Evolutionary conservation across 2,888 invertebrate species (phyloP), one percentile per base, ranked within the genome.

Genomic region (Carabus problematicus): DNA sequence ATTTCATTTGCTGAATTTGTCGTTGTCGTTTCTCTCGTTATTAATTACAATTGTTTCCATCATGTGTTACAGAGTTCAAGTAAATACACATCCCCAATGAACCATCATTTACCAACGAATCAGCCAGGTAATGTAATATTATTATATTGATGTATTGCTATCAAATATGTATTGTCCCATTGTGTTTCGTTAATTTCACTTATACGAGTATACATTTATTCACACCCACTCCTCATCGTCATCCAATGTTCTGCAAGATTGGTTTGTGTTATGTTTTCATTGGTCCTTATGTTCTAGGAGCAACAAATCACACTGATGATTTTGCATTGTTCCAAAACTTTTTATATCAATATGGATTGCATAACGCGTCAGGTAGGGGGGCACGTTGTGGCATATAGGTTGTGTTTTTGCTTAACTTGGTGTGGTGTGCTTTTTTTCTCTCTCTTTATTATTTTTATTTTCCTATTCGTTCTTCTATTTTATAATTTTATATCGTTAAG

Each of bases 321-420:
- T 70, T 72, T 63, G 70, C 70, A 61, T 64, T 70, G 67, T 72
- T 72, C 60, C 70, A 70, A 69, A 72, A 72, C 68, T 70, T 72
- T 64, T 63, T 72, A 43, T 72, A 70, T 70, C 70, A 72, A 19
- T 72, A 69, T 59, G 60, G 64, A 64, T 70, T 70, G 43, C 68
- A 70, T 64, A 72, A 70, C 62, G 54, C 62, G 47, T 64, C 70
- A 72, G 72, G 72, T 72, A 72, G 72, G 72, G 68, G 72, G 72
- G 72, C 72, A 70, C 59, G 19, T 45, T 60, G 59, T 63, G 14
- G 61, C 41, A 18, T 42, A 40, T 69, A 62, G 61, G 8, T 52
- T 52, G 19, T 69, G 55, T 62, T 67, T 67, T 67, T 54, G 69
- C 69, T 62, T 69, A 61, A 62, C 42, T 55, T 62, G 69, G 69